A percentile compares a stretch with the other conserved stretches of the same genome.
phyloP scores from a whole-genome alignment of 2,888 invertebrate genomes.

The Girardia tigrina region DNA sequence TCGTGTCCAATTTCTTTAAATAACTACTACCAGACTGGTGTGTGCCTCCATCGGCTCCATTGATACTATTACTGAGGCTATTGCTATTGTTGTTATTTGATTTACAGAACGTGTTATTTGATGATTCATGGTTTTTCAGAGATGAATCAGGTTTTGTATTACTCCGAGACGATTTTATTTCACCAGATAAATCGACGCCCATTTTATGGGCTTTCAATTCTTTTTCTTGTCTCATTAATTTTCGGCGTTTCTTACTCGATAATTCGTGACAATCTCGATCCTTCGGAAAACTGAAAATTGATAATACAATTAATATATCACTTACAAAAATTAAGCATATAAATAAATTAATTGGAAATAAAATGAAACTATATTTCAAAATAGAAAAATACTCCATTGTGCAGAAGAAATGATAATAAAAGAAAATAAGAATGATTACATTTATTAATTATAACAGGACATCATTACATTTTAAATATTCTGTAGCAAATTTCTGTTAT shows the following conservation, averaged over 20 bases:
- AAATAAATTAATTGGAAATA: too few relatives aligned
- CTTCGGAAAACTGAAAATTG: conserved; percentile 59
- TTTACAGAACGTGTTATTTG: not conserved
- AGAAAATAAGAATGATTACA: too few relatives aligned
- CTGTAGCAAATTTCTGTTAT: too few relatives aligned
- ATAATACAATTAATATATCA: conserved; percentile 32
- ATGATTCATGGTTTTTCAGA: not conserved
- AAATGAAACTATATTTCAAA: too few relatives aligned
- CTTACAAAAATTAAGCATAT: too few relatives aligned
- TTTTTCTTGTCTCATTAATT: conserved; percentile 38
- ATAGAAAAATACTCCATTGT: too few relatives aligned
- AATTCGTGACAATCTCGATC: conserved; percentile 98
- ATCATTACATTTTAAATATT: too few relatives aligned
- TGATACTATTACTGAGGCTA: too few relatives aligned
- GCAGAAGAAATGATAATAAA: too few relatives aligned
- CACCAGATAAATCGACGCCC: not conserved
- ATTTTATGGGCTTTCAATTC: conserved; percentile 32
- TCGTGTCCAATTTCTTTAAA: not conserved
- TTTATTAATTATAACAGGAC: too few relatives aligned
- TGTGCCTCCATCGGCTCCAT: not conserved
- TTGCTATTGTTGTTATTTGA: not conserved
- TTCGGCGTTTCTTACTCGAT: conserved; percentile 87
- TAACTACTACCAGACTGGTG: not conserved
- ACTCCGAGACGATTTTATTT: not conserved
- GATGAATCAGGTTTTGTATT: not conserved